These are phyloP conservation scores for Cerceris ruficornis DNA, from an alignment of 2,888 invertebrate genomes.

Conservation along the genomic window DNA sequence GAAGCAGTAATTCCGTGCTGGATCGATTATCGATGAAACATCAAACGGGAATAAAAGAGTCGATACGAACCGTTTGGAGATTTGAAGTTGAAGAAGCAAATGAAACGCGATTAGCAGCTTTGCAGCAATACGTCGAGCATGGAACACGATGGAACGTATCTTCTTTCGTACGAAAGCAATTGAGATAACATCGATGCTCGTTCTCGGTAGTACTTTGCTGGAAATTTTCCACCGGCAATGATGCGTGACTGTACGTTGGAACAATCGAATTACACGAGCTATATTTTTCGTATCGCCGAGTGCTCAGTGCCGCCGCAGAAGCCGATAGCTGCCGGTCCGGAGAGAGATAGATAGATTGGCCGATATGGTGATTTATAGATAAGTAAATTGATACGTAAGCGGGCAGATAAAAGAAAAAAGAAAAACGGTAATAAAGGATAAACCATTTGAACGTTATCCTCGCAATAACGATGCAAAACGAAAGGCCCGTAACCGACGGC, in stretches of 20 bases:
- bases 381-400: constrained; percentile 70
- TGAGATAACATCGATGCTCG: neutral
- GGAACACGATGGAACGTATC: too few relatives aligned
- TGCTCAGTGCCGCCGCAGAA: constrained; percentile 42
- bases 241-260: constrained; percentile 54
- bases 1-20: too few relatives aligned
- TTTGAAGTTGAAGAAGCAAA: too few relatives aligned
- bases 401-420: constrained; percentile 56
- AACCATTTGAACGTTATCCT: constrained; percentile 49
- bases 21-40: too few relatives aligned
- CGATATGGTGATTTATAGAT: constrained; percentile 66
- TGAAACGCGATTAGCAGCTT: too few relatives aligned
- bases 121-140: too few relatives aligned
- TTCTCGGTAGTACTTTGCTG: neutral
- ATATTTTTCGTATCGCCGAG: constrained; percentile 57
- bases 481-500: constrained; percentile 42
- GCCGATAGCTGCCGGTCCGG: constrained; percentile 37
- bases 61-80: too few relatives aligned
- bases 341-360: constrained; percentile 56
- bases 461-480: constrained; percentile 63
- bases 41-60: too few relatives aligned
- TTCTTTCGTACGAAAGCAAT: too few relatives aligned
- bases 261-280: constrained; percentile 60
- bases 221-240: constrained; percentile 17
- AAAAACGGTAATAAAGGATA: constrained; percentile 58